These are phyloP conservation scores for Lucifuga dentata DNA, from an alignment of 2,113 vertebrate genomes.

Conservation along the genomic window DNA sequence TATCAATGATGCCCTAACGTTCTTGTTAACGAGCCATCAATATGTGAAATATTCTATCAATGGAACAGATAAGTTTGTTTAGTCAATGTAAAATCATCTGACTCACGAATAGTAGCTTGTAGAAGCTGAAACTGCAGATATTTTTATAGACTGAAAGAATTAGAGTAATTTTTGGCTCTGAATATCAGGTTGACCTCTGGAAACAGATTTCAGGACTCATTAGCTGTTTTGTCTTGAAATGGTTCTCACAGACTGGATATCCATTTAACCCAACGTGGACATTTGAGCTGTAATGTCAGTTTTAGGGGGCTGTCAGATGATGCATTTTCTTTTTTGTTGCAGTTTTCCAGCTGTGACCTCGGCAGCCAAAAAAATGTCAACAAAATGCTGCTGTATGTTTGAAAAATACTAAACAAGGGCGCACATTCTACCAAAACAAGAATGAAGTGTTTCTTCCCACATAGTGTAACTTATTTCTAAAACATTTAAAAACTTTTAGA, in stretches of 20 bases:
- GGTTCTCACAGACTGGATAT: too few species aligned
- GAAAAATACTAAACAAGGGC: conserved; percentile 1
- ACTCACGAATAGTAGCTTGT: background rate
- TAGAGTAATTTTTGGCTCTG: background rate
- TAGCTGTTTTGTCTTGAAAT: too few species aligned
- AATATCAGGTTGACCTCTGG: background rate
- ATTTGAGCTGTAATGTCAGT: too few species aligned
- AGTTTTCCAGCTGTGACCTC: background rate
- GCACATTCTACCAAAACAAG: background rate
- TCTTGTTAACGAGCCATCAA: too few species aligned
- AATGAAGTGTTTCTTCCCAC: too few species aligned
- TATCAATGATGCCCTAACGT: too few species aligned
- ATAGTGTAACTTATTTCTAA: too few species aligned
- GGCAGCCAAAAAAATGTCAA: background rate
- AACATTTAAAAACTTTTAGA: too few species aligned
- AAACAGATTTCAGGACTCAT: background rate
- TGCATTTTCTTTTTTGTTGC: background rate
- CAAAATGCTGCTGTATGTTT: background rate
- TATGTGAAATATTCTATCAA: background rate
- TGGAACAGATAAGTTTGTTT: background rate
- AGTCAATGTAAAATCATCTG: background rate
- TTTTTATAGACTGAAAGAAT: background rate
- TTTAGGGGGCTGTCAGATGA: too few species aligned
- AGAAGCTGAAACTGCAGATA: background rate
- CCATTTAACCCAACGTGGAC: too few species aligned